Evolutionary conservation across 2,113 vertebrate genomes (phyloP), one percentile per base, ranked within the genome.

Genomic region (Microcebus tavaratra): DNA sequence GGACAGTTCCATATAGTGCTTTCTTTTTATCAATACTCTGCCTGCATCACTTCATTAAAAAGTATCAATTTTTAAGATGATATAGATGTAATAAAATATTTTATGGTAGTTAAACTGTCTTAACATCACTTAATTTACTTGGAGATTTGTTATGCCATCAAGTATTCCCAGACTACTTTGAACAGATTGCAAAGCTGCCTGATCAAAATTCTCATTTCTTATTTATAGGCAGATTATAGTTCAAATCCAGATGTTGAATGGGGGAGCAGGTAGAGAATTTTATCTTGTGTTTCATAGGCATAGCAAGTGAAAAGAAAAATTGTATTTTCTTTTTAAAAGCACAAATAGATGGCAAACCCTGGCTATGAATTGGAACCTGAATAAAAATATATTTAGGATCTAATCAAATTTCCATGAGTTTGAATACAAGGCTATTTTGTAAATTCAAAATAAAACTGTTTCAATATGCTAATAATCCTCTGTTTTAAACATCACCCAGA

Each of bases 141-240:
- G 85, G 91, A 97, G 94, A 97, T 98, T 97, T 98, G 94, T 98
- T 97, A 93, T 93, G 65, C 87, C 94, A 93, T 97, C 93, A 96
- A 96, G 79, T 96, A 95, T 97, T 94, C 70, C 91, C 94, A 93
- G 80, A 95, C 75, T 97, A 78, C 70, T 94, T 96, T 65, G 95
- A 98, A 97, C 95, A 98, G 97, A 97, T 94, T 96, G 95, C 97
- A 97, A 91, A 95, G 59, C 82, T 97, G 80, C 82, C 97, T 98
- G 97, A 97, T 96, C 92, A 96, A 97, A 98, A 95, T 97, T 96
- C 89, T 97, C 68, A 95, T 97, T 96, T 97, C 97, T 97, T 96
- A 98, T 97, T 98, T 98, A 97, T 96, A 96, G 91, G 67, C 67
- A 97, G 91, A 97, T 96, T 96, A 88, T 86, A 95, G 92, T 93